Evolutionary conservation across 2,888 invertebrate species (phyloP), one percentile per base, ranked within the genome.

Genomic region (Campoplex nolae): DNA sequence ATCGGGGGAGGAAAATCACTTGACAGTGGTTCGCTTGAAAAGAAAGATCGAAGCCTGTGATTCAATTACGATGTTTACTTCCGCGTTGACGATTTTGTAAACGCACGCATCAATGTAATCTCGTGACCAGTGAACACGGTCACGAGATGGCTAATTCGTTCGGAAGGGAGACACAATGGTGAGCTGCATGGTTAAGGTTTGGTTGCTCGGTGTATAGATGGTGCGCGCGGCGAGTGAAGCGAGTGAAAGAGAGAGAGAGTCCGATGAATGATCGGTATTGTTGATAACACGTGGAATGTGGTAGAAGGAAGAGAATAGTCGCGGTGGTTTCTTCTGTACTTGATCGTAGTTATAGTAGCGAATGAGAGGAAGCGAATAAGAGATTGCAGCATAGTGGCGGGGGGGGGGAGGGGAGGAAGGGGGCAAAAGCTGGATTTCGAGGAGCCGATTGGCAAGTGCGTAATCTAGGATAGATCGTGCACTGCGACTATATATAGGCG

Each of bases 391-490:
- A 38, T 6, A 38, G 38, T 6, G 38, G 38, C 38, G 38, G 38
- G 4, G 38, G 38, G 4, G 38, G 18, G n/a, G 38, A 35, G 18
- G 18, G 9, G 11, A 38, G 42, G 67, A 11, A n/a, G 18, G 45
- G 45, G 45, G 32, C n/a, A 68, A 68, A 54, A 71, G 71, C 71
- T 71, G 32, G 56, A 18, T 32, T 56, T 35, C 4, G 18, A 54
- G 51, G 51, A 58, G 54, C 32, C 70, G 65, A 71, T 81, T 74
- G 67, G 45, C 83, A 76, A 77, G 83, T 84, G 79, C 77, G 86
- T 88, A 87, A 87, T 88, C 87, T 87, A 82, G 74, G 67, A 32
- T 28, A 48, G 73, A 81, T 74, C 58, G 71, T 32, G 70, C 8
- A n/a, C 8, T 18, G 23, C 35, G 67, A 62, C 73, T 45, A 23